Conservation (phyloP, 1,140 invertebrate species). For the Leptinotarsa lineolata region DNA sequence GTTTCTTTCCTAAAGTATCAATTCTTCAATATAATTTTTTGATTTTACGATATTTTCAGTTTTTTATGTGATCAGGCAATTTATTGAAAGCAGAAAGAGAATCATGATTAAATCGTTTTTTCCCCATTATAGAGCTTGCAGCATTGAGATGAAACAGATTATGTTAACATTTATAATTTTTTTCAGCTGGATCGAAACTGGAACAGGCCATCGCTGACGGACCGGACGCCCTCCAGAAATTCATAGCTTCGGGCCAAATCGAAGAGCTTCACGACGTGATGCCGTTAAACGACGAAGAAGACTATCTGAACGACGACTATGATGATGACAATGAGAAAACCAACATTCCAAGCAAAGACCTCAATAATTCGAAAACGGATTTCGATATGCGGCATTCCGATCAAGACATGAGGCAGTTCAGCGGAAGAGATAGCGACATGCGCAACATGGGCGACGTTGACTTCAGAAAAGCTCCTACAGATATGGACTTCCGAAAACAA, state of each 20-base stretch:
- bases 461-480: conserved; percentile 30
- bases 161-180: conserved; percentile 20
- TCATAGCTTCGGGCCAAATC: conserved; percentile 75
- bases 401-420: conserved; percentile 41
- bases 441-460: conserved; percentile 37
- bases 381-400: conserved; percentile 42
- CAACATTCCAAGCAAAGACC: conserved; percentile 4
- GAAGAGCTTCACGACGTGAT: conserved; percentile 78
- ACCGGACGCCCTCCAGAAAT: conserved; percentile 74
- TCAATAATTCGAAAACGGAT: conserved; percentile 29
- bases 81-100: too few species aligned
- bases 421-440: conserved; percentile 39
- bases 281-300: conserved; percentile 63
- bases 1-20: too few species aligned
- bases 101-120: too few species aligned
- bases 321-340: conserved; percentile 31
- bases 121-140: too few species aligned
- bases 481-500: conserved; percentile 36
- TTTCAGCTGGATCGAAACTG: conserved; percentile 71
- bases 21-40: too few species aligned
- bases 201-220: conserved; percentile 75
- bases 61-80: too few species aligned
- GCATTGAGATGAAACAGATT: too few species aligned
- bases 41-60: too few species aligned
- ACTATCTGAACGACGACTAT: conserved; percentile 58